Evolutionary conservation across 2,888 invertebrate species (phyloP).

Genomic region (Cybosia mesomella): DNA sequence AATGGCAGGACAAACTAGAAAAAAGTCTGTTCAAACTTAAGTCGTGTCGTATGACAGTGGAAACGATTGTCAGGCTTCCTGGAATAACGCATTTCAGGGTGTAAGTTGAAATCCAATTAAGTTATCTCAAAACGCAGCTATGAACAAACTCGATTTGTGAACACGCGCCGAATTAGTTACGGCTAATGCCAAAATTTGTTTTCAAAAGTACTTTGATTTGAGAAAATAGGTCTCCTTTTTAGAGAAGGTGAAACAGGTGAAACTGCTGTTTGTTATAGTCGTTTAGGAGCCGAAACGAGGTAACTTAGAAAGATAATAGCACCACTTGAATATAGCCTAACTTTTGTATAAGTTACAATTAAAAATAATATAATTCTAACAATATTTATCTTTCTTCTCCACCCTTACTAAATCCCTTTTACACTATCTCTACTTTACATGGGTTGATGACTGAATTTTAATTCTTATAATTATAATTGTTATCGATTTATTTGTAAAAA

Average conservation of each 20-base stretch:
- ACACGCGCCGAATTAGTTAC: constrained; percentile 30
- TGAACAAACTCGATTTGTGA: constrained; percentile 31
- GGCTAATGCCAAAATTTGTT: constrained; percentile 24
- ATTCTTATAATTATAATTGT: too few species aligned
- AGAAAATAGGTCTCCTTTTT: background rate
- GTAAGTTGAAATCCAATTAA: constrained; percentile 57
- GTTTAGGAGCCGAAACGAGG: too few species aligned
- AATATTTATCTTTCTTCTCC: too few species aligned
- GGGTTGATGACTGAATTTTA: too few species aligned
- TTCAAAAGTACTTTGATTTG: constrained; percentile 10
- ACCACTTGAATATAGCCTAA: too few species aligned
- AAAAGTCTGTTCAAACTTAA: background rate
- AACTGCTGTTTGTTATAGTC: background rate
- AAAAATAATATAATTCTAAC: too few species aligned
- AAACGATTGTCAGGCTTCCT: constrained; percentile 22
- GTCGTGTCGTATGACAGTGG: constrained; percentile 22
- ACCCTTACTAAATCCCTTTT: too few species aligned
- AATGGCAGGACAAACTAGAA: background rate
- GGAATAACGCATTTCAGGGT: constrained; percentile 37
- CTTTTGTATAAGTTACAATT: too few species aligned
- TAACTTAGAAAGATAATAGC: too few species aligned
- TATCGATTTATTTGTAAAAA: too few species aligned
- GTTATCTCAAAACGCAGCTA: constrained; percentile 49
- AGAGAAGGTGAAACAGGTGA: background rate
- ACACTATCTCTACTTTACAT: too few species aligned